Base-by-base conservation (phyloP, 2,797 vertebrate species). In the Pantherophis vulpinus region DNA sequence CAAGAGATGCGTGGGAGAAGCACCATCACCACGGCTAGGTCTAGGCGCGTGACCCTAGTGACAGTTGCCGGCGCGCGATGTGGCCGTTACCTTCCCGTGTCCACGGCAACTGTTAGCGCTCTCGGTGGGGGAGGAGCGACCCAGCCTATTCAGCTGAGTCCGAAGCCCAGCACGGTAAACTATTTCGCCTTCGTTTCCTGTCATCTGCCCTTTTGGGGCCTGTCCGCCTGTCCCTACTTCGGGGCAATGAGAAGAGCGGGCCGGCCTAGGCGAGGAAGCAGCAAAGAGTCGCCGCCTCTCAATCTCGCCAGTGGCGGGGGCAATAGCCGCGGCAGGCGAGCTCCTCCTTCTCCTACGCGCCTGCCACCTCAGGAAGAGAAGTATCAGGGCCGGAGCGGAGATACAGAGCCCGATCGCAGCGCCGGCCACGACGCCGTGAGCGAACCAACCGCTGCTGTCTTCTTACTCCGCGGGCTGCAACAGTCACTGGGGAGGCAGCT, bases 251-350 rank as follows among this genome's bases (percentile, higher is more conserved):
- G 60, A 89, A 95, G 95, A 91, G 96, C 97, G 94, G 96, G 91
- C 86, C 95, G 96, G 96, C 96, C 95, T 94, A 96, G 91, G 94
- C 95, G 97, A 96, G 96, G 92, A 87, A 93, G 95, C 61, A 93
- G 94, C 93, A 96, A 95, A 95, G 94, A 94, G 92, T 91, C 94
- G 60, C 92, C 93, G 86, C 29, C 70, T 87, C 8, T 59, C n/a
- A 9, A 27, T 23, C 16, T 27, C 63, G 29, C 29, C 23, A 63
- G 86, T 16, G 10, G 2, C 18, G 6, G 12, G 8, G 23, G 5
- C 54, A 32, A 25, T 20, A 27, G 9, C 9, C 8, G 37, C 32
- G 13, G 86, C 6, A 61, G 58, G 10, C 58, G 54, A 6, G 55
- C 63, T 37, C 74, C n/a, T 0, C 55, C 60, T 3, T 37, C 59